These are phyloP conservation scores for Tinamus major DNA, from an alignment of 2,797 vertebrate genomes.

Conservation along the genomic window DNA sequence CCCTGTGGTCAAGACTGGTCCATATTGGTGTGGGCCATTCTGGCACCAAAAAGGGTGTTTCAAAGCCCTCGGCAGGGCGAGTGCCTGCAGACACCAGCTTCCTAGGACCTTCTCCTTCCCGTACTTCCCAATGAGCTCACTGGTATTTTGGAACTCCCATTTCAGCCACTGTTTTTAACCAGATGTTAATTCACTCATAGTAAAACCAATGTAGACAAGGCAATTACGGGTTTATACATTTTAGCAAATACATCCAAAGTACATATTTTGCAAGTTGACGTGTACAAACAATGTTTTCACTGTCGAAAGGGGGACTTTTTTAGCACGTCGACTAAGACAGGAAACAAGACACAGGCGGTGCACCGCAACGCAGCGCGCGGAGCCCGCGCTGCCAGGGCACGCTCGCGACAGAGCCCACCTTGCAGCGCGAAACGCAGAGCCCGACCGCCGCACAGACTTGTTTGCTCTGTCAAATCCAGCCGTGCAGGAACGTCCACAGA, in stretches of 20 bases:
- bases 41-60: background rate
- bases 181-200: background rate
- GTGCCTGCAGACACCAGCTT: background rate
- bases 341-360: background rate
- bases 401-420: background rate
- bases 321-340: background rate
- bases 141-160: background rate
- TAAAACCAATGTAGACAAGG: background rate
- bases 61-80: background rate
- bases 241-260: background rate
- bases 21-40: too few species aligned
- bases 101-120: background rate
- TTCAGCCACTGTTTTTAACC: background rate
- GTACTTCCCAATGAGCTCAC: background rate
- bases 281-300: background rate
- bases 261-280: background rate
- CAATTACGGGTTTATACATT: background rate
- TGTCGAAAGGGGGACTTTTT: background rate
- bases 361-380: background rate
- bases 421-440: background rate
- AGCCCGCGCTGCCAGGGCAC: background rate
- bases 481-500: background rate
- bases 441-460: background rate
- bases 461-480: background rate
- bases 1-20: rapidly evolving